Conservation (phyloP, 2,888 invertebrate species). For the Phrixothrix hirtus region DNA sequence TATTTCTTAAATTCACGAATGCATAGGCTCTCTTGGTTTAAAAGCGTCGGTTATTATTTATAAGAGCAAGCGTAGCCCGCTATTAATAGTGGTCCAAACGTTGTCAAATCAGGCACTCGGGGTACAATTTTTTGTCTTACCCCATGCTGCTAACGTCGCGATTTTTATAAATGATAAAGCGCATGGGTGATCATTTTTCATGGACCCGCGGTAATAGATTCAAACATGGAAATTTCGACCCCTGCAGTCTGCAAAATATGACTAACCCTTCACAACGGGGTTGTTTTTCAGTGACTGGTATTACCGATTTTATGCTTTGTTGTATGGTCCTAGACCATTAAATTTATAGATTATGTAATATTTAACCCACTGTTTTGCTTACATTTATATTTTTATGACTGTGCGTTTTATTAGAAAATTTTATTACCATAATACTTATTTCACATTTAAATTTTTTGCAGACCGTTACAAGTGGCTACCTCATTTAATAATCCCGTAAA, state of each 20-base stretch:
- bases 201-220: constrained; percentile 24
- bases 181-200: constrained; percentile 27
- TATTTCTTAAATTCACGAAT: constrained; percentile 49
- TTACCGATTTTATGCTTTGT: constrained; percentile 2
- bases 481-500: too few species aligned
- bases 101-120: constrained; percentile 12
- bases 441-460: too few species aligned
- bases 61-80: constrained; percentile 11
- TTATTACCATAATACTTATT: too few species aligned
- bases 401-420: too few species aligned
- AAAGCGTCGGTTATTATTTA: constrained; percentile 20
- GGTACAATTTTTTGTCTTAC: constrained; percentile 22
- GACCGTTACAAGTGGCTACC: too few species aligned
- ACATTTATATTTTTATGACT: too few species aligned
- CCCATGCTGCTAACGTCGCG: constrained; percentile 23
- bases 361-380: too few species aligned
- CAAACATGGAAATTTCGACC: constrained; percentile 24
- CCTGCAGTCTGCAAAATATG: constrained; percentile 12
- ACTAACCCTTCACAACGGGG: constrained; percentile 8
- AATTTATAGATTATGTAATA: not conserved
- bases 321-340: not conserved
- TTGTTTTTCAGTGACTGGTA: constrained; percentile 11
- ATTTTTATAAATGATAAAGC: constrained; percentile 30
- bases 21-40: constrained; percentile 16
- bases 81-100: constrained; percentile 16